phyloP scores from a whole-genome alignment of 2,797 vertebrate genomes.

The Acipenser oxyrinchus region DNA sequence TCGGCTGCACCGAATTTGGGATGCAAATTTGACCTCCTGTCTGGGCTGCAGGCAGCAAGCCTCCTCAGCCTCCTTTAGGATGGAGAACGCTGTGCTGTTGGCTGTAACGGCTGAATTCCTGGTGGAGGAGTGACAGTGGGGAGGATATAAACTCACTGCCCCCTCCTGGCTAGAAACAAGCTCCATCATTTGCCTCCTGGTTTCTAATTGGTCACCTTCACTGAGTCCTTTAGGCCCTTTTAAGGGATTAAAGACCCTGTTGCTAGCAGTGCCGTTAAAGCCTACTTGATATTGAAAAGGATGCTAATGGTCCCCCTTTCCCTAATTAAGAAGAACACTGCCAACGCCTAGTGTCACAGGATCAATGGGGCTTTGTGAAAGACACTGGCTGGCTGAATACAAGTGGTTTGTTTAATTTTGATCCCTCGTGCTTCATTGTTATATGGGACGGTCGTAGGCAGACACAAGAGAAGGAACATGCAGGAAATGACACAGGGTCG shows the following conservation, averaged over 20 bases:
- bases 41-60: conserved; percentile 10
- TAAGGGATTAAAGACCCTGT: not conserved
- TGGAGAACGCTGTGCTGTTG: too few relatives aligned
- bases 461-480: not conserved
- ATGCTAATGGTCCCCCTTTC: conserved; percentile 46
- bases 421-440: too few relatives aligned
- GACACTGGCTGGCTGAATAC: conserved; percentile 50
- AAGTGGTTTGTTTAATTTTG: conserved; percentile 56
- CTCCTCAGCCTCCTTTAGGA: not conserved
- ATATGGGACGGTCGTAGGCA: conserved; percentile 32
- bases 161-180: too few relatives aligned
- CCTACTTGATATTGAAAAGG: conserved; percentile 40
- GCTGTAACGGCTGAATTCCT: too few relatives aligned
- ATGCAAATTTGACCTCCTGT: conserved; percentile 52
- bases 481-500: not conserved
- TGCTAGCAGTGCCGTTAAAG: conserved; percentile 19
- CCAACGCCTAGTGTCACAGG: conserved; percentile 40
- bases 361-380: conserved; percentile 56
- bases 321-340: conserved; percentile 44
- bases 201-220: conserved; percentile 28
- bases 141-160: too few relatives aligned
- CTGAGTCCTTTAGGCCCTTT: conserved; percentile 25
- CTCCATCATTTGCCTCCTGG: too few relatives aligned
- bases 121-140: too few relatives aligned
- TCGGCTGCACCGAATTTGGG: conserved; percentile 45